Conservation (phyloP, 2,113 vertebrate species). For the Leucosticte australis region DNA sequence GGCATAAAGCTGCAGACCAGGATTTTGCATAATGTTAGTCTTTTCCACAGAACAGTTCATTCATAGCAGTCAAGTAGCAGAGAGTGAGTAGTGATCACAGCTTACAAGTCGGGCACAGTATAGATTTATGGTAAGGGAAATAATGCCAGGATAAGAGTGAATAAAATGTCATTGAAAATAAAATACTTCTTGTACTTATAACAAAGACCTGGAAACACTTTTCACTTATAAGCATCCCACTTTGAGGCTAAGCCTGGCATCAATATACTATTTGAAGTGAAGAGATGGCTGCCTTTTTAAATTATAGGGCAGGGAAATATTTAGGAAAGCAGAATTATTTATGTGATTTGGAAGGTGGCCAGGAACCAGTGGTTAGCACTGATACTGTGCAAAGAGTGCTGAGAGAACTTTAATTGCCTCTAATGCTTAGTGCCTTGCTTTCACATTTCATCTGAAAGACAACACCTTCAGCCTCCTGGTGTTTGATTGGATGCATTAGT, state of each 20-base stretch:
- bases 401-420: slow-evolving; percentile 48
- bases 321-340: slow-evolving; percentile 53
- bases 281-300: slow-evolving; percentile 18
- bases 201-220: background rate
- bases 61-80: background rate
- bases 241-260: background rate
- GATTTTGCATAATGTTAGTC: background rate
- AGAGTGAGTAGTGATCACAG: background rate
- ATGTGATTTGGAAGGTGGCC: slow-evolving; percentile 31
- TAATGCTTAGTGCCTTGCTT: slow-evolving; percentile 27
- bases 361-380: slow-evolving; percentile 22
- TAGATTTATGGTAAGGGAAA: background rate
- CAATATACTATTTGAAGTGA: background rate
- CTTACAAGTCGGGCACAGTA: background rate
- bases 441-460: slow-evolving; percentile 44
- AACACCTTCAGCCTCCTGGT: slow-evolving; percentile 28
- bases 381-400: background rate
- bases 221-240: background rate
- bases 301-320: slow-evolving; percentile 26
- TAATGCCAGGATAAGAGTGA: background rate
- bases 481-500: background rate
- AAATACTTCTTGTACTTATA: background rate
- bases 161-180: background rate
- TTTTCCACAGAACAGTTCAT: background rate
- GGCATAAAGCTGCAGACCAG: background rate